phyloP scores from a whole-genome alignment of 2,888 invertebrate genomes.

The Pseudeuparius sepicola region DNA sequence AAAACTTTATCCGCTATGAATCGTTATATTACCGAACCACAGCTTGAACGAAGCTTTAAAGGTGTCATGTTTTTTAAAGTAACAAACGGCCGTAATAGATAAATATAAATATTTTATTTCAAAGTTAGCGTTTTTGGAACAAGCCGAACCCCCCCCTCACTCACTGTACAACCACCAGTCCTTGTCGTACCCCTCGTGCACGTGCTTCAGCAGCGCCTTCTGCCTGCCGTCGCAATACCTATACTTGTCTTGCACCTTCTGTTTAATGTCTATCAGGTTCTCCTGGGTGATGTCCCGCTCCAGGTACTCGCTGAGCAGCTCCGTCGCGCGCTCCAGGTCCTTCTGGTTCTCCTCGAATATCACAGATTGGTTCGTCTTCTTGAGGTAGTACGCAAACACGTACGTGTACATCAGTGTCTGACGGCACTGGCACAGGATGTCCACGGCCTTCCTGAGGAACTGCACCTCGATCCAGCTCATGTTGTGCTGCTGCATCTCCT shows the following conservation, averaged over 20 bases:
- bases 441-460: constrained; percentile 95
- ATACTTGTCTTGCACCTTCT: constrained; percentile 98
- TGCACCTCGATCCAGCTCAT: constrained; percentile 99
- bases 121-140: too few species aligned
- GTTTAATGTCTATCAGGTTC: constrained; percentile 94
- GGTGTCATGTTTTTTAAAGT: too few species aligned
- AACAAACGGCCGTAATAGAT: too few species aligned
- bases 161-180: constrained; percentile 97
- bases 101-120: too few species aligned
- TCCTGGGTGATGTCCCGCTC: constrained; percentile 97
- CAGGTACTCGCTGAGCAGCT: constrained; percentile 93
- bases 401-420: constrained; percentile 99
- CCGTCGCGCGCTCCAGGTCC: constrained; percentile 97
- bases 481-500: constrained; percentile 99
- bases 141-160: too few species aligned
- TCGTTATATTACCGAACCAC: too few species aligned
- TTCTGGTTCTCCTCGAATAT: constrained; percentile 99
- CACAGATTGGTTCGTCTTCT: constrained; percentile 96
- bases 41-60: too few species aligned
- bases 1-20: too few species aligned
- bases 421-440: constrained; percentile 92
- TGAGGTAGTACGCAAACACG: constrained; percentile 97
- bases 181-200: constrained; percentile 98
- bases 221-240: constrained; percentile 97
- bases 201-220: constrained; percentile 91